phyloP scores from a whole-genome alignment of 1,140 invertebrate species.

The Caenorhabditis elegans region WBcel235 BX284606.5:6155501-6156000 shows the following conservation, averaged over 20 bases:
- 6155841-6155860: neutral
- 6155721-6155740: neutral
- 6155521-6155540: constrained; percentile 17
- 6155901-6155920: neutral
- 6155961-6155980: too few relatives aligned
- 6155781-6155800: too few relatives aligned
- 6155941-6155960: too few relatives aligned
- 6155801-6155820: too few relatives aligned
- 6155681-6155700: neutral
- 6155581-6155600: constrained; percentile 19
- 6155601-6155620: constrained; percentile 12
- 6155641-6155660: constrained; percentile 7
- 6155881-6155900: neutral
- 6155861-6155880: neutral
- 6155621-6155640: neutral
- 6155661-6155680: constrained; percentile 16
- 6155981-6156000: too few relatives aligned
- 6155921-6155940: neutral
- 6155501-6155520: constrained; percentile 23
- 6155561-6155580: too few relatives aligned
- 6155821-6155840: neutral
- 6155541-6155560: neutral
- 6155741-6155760: too few relatives aligned
- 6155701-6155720: neutral
- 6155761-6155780: neutral